Conservation (phyloP, 2,888 invertebrate species). For the Agelastica alni region DNA sequence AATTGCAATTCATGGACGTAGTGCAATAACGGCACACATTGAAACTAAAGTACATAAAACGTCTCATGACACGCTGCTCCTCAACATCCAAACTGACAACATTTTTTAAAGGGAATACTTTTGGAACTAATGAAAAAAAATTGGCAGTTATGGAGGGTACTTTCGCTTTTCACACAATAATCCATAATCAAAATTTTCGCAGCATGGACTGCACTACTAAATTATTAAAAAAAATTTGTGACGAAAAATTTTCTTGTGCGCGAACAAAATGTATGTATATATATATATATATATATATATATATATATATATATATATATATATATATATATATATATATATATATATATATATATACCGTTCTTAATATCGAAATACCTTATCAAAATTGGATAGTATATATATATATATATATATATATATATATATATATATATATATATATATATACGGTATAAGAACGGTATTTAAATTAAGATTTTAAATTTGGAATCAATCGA, state of each 20-base stretch:
- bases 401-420: too few relatives aligned
- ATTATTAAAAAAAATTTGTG: constrained; percentile 5
- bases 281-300: too few relatives aligned
- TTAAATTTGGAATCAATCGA: not conserved
- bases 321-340: too few relatives aligned
- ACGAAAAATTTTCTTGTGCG: constrained; percentile 5
- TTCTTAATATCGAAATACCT: too few relatives aligned
- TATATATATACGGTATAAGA: too few relatives aligned
- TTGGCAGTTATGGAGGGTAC: too few relatives aligned
- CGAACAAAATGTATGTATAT: constrained; percentile 14
- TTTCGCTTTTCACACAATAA: too few relatives aligned
- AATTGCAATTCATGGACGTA: not conserved
- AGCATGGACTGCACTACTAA: constrained; percentile 12
- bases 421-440: too few relatives aligned
- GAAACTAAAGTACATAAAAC: not conserved
- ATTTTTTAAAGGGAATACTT: not conserved
- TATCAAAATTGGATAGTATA: too few relatives aligned
- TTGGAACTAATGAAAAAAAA: not conserved
- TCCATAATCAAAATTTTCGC: constrained; percentile 13
- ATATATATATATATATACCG: too few relatives aligned
- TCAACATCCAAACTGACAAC: not conserved
- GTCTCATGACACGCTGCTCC: not conserved
- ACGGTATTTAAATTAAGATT: too few relatives aligned
- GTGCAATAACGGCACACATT: not conserved
- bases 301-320: too few relatives aligned